Conservation (phyloP, 2,113 vertebrate species). For the Zosterops lateralis region DNA sequence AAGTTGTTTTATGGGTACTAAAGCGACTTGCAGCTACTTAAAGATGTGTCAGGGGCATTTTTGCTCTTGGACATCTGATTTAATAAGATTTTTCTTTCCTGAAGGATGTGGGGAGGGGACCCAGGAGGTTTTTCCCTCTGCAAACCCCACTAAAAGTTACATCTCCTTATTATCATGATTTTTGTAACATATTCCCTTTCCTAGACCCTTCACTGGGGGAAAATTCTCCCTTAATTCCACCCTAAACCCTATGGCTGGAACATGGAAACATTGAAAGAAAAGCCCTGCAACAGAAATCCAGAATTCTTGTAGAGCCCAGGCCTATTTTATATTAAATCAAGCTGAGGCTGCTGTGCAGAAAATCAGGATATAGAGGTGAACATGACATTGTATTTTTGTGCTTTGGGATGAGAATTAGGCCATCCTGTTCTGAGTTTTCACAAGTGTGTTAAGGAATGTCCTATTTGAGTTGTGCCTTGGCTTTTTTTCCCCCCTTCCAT, state of each 20-base stretch:
- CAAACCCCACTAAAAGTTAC: not conserved
- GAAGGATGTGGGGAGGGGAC: not conserved
- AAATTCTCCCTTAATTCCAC: accelerated
- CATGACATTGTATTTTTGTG: not conserved
- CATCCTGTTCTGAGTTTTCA: not conserved
- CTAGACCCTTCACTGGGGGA: not conserved
- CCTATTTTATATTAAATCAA: accelerated
- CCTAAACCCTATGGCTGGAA: not conserved
- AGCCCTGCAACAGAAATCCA: accelerated
- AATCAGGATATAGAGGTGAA: not conserved
- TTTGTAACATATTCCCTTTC: not conserved
- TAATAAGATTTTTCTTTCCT: not conserved
- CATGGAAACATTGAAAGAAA: too few relatives aligned
- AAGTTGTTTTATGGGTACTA: not conserved
- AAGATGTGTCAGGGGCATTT: not conserved
- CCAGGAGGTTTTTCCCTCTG: conserved; percentile 3
- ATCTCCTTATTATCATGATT: not conserved
- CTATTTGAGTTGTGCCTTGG: not conserved
- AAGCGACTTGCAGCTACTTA: not conserved
- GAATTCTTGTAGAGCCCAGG: not conserved
- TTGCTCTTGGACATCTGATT: not conserved
- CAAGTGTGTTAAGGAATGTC: not conserved
- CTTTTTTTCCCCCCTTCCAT: not conserved
- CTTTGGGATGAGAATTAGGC: not conserved
- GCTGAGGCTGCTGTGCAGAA: not conserved